Conservation (phyloP, 2,888 invertebrate genomes). For the Venusia cambrica region DNA sequence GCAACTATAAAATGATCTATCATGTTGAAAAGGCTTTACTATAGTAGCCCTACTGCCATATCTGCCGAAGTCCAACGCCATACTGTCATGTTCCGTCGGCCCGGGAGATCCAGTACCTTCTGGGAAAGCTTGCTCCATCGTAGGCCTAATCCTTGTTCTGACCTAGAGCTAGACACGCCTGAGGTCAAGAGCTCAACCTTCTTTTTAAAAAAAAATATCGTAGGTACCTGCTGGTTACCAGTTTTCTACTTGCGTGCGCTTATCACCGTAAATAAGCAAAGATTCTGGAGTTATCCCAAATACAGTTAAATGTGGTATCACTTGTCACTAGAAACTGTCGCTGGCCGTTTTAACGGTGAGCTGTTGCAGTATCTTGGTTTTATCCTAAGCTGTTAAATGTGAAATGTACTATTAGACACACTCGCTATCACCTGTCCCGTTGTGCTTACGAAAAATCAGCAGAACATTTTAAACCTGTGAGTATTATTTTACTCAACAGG, state of each 20-base stretch:
- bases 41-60: too few relatives aligned
- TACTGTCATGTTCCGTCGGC: too few relatives aligned
- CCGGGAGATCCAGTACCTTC: too few relatives aligned
- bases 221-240: not conserved
- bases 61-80: too few relatives aligned
- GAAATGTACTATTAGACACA: slow-evolving; percentile 1
- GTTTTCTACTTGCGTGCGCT: slow-evolving; percentile 7
- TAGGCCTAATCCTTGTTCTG: too few relatives aligned
- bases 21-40: too few relatives aligned
- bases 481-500: too few relatives aligned
- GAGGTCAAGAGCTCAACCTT: too few relatives aligned
- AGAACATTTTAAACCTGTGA: not conserved
- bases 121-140: too few relatives aligned
- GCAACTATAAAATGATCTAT: too few relatives aligned
- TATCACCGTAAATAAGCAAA: slow-evolving; percentile 13
- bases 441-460: slow-evolving; percentile 8
- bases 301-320: slow-evolving; percentile 17
- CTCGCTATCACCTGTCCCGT: slow-evolving; percentile 2
- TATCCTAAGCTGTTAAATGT: slow-evolving; percentile 15
- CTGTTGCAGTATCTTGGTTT: slow-evolving; percentile 13
- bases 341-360: slow-evolving; percentile 14
- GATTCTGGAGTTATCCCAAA: slow-evolving; percentile 19
- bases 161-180: too few relatives aligned
- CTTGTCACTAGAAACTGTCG: slow-evolving; percentile 20
- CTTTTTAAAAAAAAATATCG: too few relatives aligned